Evolutionary conservation across 2,888 invertebrate genomes (phyloP).

Genomic region (Entomobrya multifasciata): DNA sequence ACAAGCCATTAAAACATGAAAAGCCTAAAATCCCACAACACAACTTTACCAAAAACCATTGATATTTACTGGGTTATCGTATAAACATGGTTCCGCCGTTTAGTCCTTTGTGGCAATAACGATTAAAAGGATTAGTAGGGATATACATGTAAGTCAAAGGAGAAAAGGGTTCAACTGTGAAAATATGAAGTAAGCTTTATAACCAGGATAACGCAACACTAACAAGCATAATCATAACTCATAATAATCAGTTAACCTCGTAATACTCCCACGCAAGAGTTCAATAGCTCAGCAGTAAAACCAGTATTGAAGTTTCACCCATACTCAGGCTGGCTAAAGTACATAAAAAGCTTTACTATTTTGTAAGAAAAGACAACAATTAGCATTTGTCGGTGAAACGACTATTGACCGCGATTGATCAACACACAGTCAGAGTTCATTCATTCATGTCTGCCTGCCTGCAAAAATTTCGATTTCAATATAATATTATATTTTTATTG

Average conservation of each 20-base stretch:
- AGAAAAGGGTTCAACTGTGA: not conserved
- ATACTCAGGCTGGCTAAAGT: not conserved
- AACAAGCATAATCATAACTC: not conserved
- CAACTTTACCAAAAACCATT: not conserved
- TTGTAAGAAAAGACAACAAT: not conserved
- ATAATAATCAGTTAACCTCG: constrained; percentile 28
- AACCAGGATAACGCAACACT: constrained; percentile 4
- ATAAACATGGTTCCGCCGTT: not conserved
- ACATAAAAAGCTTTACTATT: not conserved
- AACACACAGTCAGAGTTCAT: constrained; percentile 12
- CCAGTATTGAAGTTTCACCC: constrained; percentile 1
- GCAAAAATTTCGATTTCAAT: constrained; percentile 39
- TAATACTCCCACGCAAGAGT: constrained; percentile 49
- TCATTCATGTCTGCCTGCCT: constrained; percentile 23
- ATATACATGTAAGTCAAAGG: not conserved
- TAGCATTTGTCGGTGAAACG: not conserved
- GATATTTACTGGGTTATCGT: not conserved
- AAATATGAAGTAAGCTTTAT: constrained; percentile 17
- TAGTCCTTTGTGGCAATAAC: not conserved
- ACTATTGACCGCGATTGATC: constrained; percentile 17
- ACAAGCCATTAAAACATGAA: not conserved
- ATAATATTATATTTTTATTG: not conserved
- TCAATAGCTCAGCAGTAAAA: constrained; percentile 14
- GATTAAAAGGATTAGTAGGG: not conserved
- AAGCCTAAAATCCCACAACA: not conserved